Evolutionary conservation across 2,113 vertebrate genomes (phyloP), one percentile per base, ranked within the genome.

Genomic region (Nansenia antarctica): DNA sequence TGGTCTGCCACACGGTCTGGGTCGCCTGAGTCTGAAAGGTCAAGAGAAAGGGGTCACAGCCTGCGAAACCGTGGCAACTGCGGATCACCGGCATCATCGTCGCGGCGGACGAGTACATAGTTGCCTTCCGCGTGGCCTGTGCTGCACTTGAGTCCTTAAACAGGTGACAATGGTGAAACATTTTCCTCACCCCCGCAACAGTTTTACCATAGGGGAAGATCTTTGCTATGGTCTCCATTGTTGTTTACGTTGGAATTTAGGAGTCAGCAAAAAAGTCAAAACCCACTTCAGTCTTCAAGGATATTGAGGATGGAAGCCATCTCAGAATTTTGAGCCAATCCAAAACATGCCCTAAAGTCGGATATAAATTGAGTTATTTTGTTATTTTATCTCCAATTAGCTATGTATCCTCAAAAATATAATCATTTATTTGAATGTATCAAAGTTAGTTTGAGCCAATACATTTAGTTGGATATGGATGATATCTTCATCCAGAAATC

Each of bases 11-110:
- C 2, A 92, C 47, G 39, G 90, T 91, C 58, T 88, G 89, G 60
- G 93, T 87, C 27, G 93, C 91, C 76, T 93, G 93, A 62, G 92
- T 94, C 95, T 96, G 42, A 71, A 87, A 90, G 57, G 68, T 2
- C 65, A 83, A 72, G 70, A 78, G 37, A 77, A 31, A 81, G 55
- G 22, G 47, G 52, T 77, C 69, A 80, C 58, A 61, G 53, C 63
- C 53, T 26, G 0, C 12, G 59, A 27, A 27, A 57, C 52, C 31
- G 22, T 2, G 49, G 4, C 61, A 34, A 20, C 18, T 30, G 0
- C 47, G 9, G 1, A 11, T 1, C 5, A 37, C 62, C 66, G 49
- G n/a, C 18, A n/a, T 49, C 45, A 63, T 26, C n/a, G 64, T 20
- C 0, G 11, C 29, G 31, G 69, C 39, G 22, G 64, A 60, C 30